A percentile compares a stretch with the other conserved stretches of the same genome.
phyloP scores from a whole-genome alignment of 2,113 vertebrate species.

The Phrynosoma blainvillii region DNA sequence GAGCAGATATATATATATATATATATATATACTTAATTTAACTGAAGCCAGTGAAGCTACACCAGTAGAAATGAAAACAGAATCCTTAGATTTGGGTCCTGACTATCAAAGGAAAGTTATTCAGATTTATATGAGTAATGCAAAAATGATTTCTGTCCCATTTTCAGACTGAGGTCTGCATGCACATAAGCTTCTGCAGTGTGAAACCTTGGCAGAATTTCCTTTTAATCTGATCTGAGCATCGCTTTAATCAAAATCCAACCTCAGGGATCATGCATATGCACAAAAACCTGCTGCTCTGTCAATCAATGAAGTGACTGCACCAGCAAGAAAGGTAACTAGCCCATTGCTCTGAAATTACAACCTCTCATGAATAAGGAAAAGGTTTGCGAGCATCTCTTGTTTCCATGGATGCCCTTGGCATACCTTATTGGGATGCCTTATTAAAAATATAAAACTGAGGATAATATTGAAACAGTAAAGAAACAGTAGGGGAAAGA shows the following conservation, averaged over 20 bases:
- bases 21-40: background rate
- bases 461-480: background rate
- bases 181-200: background rate
- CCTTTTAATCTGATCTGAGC: constrained; percentile 14
- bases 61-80: background rate
- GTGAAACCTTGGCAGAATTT: background rate
- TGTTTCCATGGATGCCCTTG: constrained; percentile 2
- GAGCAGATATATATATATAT: background rate
- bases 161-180: background rate
- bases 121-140: background rate
- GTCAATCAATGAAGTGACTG: constrained; percentile 11
- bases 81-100: background rate
- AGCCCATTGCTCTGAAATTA: background rate
- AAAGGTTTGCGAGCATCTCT: background rate
- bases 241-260: constrained; percentile 22
- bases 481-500: background rate
- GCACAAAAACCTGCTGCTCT: background rate
- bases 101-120: background rate
- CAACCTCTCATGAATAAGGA: constrained; percentile 17
- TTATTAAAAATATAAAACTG: background rate
- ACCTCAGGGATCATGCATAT: constrained; percentile 7
- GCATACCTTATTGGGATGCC: background rate
- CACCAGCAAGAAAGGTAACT: constrained; percentile 9
- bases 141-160: background rate
- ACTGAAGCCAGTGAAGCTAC: background rate